These are phyloP conservation scores for Limanda limanda DNA, from an alignment of 2,113 vertebrate genomes.

Conservation along the genomic window DNA sequence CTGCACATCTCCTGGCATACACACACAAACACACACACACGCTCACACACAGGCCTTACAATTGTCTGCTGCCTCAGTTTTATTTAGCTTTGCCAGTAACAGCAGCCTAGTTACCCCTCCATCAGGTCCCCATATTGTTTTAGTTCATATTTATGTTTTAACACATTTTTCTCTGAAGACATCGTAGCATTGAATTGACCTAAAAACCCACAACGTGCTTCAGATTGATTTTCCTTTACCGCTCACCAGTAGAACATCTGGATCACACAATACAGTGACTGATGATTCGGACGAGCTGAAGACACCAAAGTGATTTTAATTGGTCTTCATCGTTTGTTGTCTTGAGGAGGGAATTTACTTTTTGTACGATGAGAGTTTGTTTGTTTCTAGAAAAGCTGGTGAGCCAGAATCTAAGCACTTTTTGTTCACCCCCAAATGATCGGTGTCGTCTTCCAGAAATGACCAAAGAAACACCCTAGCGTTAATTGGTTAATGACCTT, in stretches of 20 bases:
- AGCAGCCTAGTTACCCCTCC: constrained; percentile 13
- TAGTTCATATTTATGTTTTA: constrained; percentile 64
- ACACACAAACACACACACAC: neutral
- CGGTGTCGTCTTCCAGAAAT: constrained; percentile 33
- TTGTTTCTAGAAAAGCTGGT: constrained; percentile 12
- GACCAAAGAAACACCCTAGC: constrained; percentile 7
- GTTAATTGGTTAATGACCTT: neutral
- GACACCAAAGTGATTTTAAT: neutral
- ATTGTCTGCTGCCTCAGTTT: constrained; percentile 39
- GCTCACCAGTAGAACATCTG: too few relatives aligned
- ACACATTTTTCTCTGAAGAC: constrained; percentile 5
- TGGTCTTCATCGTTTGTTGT: neutral
- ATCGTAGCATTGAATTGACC: too few relatives aligned
- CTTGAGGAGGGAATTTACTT: neutral
- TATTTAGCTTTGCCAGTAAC: constrained; percentile 15
- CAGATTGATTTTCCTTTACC: too few relatives aligned
- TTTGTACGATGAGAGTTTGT: constrained; percentile 7
- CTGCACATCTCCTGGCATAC: neutral
- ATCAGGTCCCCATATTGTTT: constrained; percentile 35
- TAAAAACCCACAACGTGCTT: too few relatives aligned
- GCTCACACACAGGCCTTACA: neutral
- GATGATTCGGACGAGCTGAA: too few relatives aligned
- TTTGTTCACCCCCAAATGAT: constrained; percentile 26
- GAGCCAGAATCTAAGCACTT: constrained; percentile 33
- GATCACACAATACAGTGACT: too few relatives aligned